A percentile compares a stretch with the other conserved stretches of the same genome.
Conservation (phyloP, 2,888 invertebrate genomes). For the Drosophila melanosoma region DNA sequence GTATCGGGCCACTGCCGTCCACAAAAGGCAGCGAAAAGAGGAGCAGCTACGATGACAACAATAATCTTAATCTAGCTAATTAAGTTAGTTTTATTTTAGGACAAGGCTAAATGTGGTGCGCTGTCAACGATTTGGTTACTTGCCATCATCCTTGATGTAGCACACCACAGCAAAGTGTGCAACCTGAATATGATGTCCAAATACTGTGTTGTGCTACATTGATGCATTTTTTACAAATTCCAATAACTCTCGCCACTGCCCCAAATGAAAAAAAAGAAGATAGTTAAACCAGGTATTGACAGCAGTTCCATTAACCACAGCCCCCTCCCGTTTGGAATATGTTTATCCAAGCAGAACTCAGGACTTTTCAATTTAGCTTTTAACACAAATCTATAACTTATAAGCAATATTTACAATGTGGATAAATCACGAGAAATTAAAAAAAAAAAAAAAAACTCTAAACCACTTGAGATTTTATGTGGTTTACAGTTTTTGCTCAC, state of each 20-base stretch:
- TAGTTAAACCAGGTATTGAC: conserved; percentile 11
- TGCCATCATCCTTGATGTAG: conserved; percentile 19
- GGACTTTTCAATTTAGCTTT: conserved; percentile 61
- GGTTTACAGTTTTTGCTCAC: conserved; percentile 59
- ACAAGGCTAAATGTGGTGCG: conserved; percentile 34
- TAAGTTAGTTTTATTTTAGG: conserved; percentile 37
- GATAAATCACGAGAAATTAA: background rate
- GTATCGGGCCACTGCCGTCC: conserved; percentile 73
- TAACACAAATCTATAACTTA: conserved; percentile 42
- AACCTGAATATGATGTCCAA: background rate
- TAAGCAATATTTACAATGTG: conserved; percentile 64
- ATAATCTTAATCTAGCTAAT: conserved; percentile 16
- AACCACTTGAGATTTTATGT: conserved; percentile 44
- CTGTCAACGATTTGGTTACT: conserved; percentile 24
- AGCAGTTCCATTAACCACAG: background rate
- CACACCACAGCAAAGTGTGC: conserved; percentile 16
- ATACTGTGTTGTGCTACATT: conserved; percentile 29
- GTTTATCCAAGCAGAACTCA: conserved; percentile 69
- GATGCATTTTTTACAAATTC: background rate
- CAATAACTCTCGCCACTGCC: conserved; percentile 12
- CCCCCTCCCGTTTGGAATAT: conserved; percentile 6
- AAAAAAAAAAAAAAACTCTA: conserved; percentile 55
- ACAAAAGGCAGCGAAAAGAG: conserved; percentile 51
- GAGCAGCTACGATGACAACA: conserved; percentile 64
- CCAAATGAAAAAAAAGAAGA: background rate